Evolutionary conservation across 2,888 invertebrate species (phyloP).

Genomic region (Spodoptera exigua): DNA sequence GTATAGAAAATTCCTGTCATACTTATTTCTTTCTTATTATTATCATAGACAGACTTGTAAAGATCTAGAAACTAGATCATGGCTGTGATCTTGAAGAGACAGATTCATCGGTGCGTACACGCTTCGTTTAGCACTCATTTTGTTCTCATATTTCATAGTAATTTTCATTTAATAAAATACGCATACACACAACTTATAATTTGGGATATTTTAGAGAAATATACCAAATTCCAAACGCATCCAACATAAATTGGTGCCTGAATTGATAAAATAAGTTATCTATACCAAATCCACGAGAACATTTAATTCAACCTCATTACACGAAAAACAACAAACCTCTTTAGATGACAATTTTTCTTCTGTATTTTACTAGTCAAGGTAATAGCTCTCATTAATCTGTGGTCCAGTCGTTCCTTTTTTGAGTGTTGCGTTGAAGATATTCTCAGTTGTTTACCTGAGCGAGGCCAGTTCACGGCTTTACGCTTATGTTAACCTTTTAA

Average conservation of each 20-base stretch:
- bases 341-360: conserved; percentile 1
- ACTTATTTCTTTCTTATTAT: conserved; percentile 43
- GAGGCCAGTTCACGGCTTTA: conserved; percentile 72
- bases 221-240: no score
- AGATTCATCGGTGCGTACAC: conserved; percentile 45
- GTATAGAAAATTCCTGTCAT: conserved; percentile 15
- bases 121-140: conserved; percentile 40
- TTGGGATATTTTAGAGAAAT: no score
- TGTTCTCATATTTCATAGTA: conserved; percentile 43
- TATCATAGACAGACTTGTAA: conserved; percentile 32
- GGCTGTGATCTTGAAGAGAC: conserved; percentile 42
- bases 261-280: neutral
- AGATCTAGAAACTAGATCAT: conserved; percentile 55
- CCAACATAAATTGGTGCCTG: no score
- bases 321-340: conserved; percentile 12
- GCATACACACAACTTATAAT: no score
- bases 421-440: conserved; percentile 61
- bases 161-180: no score
- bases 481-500: conserved; percentile 80
- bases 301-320: neutral
- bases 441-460: conserved; percentile 68
- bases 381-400: conserved; percentile 43
- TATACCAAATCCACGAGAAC: conserved; percentile 4
- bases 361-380: conserved; percentile 13
- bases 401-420: conserved; percentile 45